Evolutionary conservation across 2,113 vertebrate genomes (phyloP).

Genomic region (Callorhinus ursinus): DNA sequence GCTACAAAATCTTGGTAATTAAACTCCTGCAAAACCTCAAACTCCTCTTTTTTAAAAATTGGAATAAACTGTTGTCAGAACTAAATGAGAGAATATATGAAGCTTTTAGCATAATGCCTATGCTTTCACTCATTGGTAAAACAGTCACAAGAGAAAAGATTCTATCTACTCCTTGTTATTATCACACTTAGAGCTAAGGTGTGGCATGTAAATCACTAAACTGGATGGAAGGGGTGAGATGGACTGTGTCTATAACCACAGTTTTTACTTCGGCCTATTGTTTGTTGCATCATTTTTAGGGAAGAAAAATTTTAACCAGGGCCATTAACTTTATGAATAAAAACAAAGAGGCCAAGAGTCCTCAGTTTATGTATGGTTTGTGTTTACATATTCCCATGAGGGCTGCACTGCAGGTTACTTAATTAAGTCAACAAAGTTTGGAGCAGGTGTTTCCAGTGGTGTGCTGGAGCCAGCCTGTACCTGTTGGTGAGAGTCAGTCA

Average conservation of each 20-base stretch:
- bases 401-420: not conserved
- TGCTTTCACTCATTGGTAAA: not conserved
- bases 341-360: conserved; percentile 25
- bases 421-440: conserved; percentile 27
- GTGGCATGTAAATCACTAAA: not conserved
- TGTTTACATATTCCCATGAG: conserved; percentile 17
- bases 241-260: not conserved
- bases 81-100: not conserved
- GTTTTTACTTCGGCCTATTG: conserved; percentile 15
- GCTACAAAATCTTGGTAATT: not conserved
- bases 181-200: not conserved
- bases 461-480: not conserved
- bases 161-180: not conserved
- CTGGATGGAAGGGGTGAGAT: not conserved
- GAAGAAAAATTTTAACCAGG: conserved; percentile 9
- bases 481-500: not conserved
- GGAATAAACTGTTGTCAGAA: not conserved
- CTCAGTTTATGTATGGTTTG: not conserved
- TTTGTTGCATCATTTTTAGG: not conserved
- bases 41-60: not conserved
- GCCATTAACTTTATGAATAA: conserved; percentile 17
- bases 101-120: not conserved
- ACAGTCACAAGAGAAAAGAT: not conserved
- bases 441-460: not conserved
- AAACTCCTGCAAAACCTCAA: not conserved